phyloP scores from a whole-genome alignment of 2,797 vertebrate species.

The Sebastes wilsoni region DNA sequence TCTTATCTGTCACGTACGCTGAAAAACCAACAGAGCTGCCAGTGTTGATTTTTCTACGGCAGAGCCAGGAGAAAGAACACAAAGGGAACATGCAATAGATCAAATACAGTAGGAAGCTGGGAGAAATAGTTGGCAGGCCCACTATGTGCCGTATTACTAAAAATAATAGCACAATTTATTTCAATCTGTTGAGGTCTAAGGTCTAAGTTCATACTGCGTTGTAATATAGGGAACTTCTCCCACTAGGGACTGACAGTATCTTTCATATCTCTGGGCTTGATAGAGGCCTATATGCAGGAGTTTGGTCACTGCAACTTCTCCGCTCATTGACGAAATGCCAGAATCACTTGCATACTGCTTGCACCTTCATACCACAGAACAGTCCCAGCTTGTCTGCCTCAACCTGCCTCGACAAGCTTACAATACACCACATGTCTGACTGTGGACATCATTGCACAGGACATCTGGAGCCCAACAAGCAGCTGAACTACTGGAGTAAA shows the following conservation, averaged over 20 bases:
- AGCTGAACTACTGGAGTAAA: neutral
- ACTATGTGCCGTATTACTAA: neutral
- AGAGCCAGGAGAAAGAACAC: neutral
- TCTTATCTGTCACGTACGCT: neutral
- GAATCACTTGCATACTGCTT: neutral
- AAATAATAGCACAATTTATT: neutral
- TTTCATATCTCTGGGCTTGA: neutral
- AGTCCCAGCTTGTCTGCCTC: constrained; percentile 57
- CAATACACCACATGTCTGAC: neutral
- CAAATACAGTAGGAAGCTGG: neutral
- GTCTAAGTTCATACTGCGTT: neutral
- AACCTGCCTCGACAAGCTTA: constrained; percentile 63
- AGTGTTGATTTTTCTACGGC: neutral
- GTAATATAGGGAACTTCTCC: neutral
- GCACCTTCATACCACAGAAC: constrained; percentile 68
- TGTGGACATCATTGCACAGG: neutral
- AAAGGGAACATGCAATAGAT: neutral
- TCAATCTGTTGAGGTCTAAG: neutral
- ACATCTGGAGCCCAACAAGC: neutral
- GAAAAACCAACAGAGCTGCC: constrained; percentile 4
- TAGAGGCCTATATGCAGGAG: neutral
- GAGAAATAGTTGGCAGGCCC: neutral
- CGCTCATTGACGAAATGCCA: neutral
- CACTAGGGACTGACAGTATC: neutral
- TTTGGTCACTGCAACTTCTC: neutral